These are phyloP conservation scores for Muscicapa comitata DNA, from an alignment of 2,797 vertebrate genomes.

Conservation along the genomic window DNA sequence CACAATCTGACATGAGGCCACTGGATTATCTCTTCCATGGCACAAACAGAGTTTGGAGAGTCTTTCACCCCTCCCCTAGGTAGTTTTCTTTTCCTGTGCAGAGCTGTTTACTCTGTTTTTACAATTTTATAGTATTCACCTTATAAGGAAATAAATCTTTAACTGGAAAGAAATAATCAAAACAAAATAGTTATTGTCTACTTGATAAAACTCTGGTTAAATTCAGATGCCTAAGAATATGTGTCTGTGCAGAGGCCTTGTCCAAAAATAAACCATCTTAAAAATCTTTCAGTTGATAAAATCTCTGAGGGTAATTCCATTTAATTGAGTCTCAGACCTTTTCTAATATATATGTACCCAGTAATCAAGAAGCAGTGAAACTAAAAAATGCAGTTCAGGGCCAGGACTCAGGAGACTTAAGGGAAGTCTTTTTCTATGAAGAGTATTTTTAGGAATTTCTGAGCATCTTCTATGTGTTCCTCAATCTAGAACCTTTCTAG, in stretches of 20 bases:
- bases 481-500: not conserved
- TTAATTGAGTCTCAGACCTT: conserved; percentile 29
- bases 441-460: not conserved
- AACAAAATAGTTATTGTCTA: not conserved
- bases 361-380: not conserved
- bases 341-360: not conserved
- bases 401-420: not conserved
- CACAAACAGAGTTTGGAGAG: not conserved
- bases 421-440: not conserved
- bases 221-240: not conserved
- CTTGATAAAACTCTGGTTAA: not conserved
- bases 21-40: not conserved
- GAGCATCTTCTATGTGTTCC: not conserved
- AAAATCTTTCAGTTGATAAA: not conserved
- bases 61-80: not conserved
- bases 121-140: not conserved
- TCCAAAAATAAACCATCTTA: not conserved
- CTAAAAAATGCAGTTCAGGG: not conserved
- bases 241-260: not conserved
- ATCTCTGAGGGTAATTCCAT: conserved; percentile 13
- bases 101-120: not conserved
- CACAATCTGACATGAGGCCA: not conserved
- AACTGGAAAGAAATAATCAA: not conserved
- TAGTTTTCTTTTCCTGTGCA: not conserved
- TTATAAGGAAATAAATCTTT: not conserved